phyloP scores from a whole-genome alignment of 2,888 invertebrate genomes.

The Acronicta psi region DNA sequence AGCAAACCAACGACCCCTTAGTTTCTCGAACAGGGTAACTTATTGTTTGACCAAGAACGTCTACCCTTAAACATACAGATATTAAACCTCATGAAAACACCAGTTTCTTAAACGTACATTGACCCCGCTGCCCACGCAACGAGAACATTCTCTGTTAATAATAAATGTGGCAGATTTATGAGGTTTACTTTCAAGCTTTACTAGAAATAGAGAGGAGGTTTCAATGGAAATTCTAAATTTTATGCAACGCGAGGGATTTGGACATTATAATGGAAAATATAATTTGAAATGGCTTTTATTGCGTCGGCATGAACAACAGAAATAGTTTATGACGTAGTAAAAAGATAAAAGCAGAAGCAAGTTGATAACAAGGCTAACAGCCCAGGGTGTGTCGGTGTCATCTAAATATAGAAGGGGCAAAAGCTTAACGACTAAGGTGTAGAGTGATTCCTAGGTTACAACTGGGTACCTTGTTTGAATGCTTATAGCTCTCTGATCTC shows the following conservation, averaged over 20 bases:
- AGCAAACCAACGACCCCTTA: not conserved
- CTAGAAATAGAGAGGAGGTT: not conserved
- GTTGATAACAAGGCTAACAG: too few species aligned
- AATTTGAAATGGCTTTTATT: too few species aligned
- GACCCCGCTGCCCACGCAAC: slow-evolving; percentile 9
- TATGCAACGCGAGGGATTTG: not conserved
- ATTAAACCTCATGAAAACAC: not conserved
- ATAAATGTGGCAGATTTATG: slow-evolving; percentile 30
- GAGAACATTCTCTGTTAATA: slow-evolving; percentile 21
- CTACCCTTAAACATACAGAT: not conserved
- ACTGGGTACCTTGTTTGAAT: too few species aligned
- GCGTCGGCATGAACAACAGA: too few species aligned
- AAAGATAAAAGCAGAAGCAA: too few species aligned
- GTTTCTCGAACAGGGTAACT: not conserved
- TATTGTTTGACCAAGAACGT: not conserved
- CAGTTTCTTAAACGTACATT: not conserved
- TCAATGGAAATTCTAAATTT: not conserved
- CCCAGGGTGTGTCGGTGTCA: too few species aligned
- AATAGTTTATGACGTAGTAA: too few species aligned
- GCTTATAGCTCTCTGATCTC: too few species aligned
- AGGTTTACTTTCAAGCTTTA: slow-evolving; percentile 18
- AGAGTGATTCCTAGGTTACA: too few species aligned
- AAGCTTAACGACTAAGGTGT: too few species aligned
- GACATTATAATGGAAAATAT: not conserved
- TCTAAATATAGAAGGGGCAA: too few species aligned